Conservation (phyloP, 2,888 invertebrate species). For the Dendrolimus houi region DNA sequence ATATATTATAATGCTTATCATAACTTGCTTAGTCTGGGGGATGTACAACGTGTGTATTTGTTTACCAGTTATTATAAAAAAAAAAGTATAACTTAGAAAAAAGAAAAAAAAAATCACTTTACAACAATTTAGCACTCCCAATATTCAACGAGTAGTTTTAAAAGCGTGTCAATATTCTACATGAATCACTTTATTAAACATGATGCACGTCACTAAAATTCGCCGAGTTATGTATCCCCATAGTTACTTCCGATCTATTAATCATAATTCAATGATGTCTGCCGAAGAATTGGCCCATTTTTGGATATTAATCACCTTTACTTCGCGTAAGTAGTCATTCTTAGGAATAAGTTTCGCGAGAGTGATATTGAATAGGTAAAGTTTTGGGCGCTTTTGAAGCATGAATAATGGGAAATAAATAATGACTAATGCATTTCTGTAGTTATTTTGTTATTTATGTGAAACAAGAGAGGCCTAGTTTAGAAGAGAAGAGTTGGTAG, state of each 20-base stretch:
- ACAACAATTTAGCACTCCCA: no score
- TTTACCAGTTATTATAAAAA: no score
- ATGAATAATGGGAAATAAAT: slow-evolving; percentile 1
- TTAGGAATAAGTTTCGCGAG: background rate
- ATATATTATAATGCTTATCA: no score
- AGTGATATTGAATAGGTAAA: background rate
- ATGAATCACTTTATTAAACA: background rate
- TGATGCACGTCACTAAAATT: background rate
- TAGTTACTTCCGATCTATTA: slow-evolving; percentile 37
- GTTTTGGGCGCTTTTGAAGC: slow-evolving; percentile 3
- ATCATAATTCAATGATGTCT: slow-evolving; percentile 47
- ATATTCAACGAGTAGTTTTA: no score
- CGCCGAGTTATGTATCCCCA: slow-evolving; percentile 21
- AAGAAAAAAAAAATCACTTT: no score
- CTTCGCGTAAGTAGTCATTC: slow-evolving; percentile 3
- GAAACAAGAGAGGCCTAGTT: background rate
- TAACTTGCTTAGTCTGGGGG: no score
- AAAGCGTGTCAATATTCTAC: no score
- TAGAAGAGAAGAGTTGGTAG: no score
- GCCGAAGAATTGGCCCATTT: slow-evolving; percentile 28
- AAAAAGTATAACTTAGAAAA: no score
- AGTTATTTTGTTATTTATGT: background rate
- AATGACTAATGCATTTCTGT: background rate
- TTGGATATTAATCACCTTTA: slow-evolving; percentile 18
- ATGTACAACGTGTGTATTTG: no score